Evolutionary conservation across 2,113 vertebrate genomes (phyloP).

Genomic region (Heterotilapia buettikoferi): DNA sequence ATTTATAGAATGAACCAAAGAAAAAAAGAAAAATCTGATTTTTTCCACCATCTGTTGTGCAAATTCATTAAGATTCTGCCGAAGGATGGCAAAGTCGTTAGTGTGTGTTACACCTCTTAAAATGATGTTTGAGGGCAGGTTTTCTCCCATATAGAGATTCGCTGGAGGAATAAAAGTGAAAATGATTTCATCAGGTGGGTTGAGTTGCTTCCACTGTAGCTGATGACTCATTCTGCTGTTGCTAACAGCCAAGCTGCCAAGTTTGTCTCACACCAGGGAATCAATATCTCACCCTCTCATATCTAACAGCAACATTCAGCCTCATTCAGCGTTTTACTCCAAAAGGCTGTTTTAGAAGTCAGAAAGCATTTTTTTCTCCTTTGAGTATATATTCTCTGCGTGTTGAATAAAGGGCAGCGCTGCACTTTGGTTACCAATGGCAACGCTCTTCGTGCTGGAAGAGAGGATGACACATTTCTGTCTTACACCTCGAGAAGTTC

Average conservation of each 20-base stretch:
- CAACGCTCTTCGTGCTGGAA: background rate
- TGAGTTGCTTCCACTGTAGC: background rate
- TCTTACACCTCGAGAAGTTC: background rate
- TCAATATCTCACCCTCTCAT: constrained; percentile 32
- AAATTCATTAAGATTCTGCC: background rate
- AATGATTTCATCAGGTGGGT: background rate
- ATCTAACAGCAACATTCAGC: background rate
- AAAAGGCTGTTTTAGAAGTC: background rate
- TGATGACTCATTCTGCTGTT: constrained; percentile 26
- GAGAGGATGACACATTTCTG: background rate
- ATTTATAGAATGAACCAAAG: background rate
- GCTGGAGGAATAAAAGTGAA: background rate
- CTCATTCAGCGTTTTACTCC: background rate
- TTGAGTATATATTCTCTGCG: background rate
- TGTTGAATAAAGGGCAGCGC: background rate
- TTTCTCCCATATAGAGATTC: background rate
- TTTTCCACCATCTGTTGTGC: background rate
- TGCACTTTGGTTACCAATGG: background rate
- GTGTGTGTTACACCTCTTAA: background rate
- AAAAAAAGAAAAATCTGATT: rapidly evolving
- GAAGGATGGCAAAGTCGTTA: background rate
- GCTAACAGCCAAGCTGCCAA: background rate
- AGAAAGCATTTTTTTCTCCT: background rate
- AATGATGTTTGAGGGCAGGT: background rate
- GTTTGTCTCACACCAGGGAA: constrained; percentile 24